A percentile compares a stretch with the other conserved stretches of the same genome.
Evolutionary conservation across 2,797 vertebrate genomes (phyloP).

Genomic region (Pampus argenteus): DNA sequence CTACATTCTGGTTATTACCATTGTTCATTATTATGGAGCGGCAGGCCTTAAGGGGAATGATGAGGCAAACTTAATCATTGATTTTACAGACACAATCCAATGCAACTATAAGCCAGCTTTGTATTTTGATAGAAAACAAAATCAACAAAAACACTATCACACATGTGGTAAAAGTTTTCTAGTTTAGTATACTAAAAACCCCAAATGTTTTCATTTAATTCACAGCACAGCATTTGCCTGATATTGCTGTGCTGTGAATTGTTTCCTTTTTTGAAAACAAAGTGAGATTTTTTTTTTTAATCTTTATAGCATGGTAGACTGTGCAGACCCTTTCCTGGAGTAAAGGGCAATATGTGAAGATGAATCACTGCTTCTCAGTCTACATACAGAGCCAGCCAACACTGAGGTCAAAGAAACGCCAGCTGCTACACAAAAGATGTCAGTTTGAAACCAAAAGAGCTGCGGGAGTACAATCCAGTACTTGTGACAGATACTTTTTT

Average conservation of each 20-base stretch:
- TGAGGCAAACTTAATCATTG: conserved; percentile 51
- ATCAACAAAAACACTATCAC: conserved; percentile 39
- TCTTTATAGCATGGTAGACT: conserved; percentile 40
- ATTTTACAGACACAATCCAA: conserved; percentile 38
- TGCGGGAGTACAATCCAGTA: conserved; percentile 20
- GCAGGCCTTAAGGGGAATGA: conserved; percentile 25
- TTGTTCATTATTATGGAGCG: conserved; percentile 17
- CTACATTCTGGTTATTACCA: conserved; percentile 14
- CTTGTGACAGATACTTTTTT: conserved; percentile 43
- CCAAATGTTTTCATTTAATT: too few relatives aligned
- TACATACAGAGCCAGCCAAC: conserved; percentile 41
- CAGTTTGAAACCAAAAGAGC: conserved; percentile 55
- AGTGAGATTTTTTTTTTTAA: conserved; percentile 35
- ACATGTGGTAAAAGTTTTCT: conserved; percentile 11
- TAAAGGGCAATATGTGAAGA: conserved; percentile 67
- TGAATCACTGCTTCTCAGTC: conserved; percentile 61
- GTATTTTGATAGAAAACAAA: conserved; percentile 26
- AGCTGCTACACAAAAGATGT: conserved; percentile 59
- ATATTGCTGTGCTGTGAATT: conserved; percentile 30
- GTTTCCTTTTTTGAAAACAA: conserved; percentile 49
- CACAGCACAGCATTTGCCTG: background rate
- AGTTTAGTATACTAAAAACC: too few relatives aligned
- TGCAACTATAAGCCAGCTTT: conserved; percentile 16
- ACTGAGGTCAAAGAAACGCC: conserved; percentile 54
- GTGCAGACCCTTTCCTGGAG: conserved; percentile 45